These are phyloP conservation scores for Lemur catta DNA, from an alignment of 2,797 vertebrate species.

Conservation along the genomic window DNA sequence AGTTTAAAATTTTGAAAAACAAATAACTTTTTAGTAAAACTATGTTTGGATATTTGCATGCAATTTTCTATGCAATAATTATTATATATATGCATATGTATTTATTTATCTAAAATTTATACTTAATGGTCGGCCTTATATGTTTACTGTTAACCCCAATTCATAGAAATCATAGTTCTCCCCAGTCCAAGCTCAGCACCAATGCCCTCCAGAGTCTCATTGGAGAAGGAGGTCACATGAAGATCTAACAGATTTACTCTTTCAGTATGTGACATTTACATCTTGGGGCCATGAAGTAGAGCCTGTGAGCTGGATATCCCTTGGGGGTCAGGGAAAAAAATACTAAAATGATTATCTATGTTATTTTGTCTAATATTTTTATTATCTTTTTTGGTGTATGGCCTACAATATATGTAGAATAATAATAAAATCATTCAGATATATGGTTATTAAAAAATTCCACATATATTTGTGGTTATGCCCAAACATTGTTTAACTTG, in stretches of 20 bases:
- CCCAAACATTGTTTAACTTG: neutral
- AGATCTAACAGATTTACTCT: neutral
- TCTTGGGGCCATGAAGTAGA: neutral
- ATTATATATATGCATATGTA: too few species aligned
- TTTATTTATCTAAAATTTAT: too few species aligned
- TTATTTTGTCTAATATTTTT: neutral
- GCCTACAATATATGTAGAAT: neutral
- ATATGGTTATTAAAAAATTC: neutral
- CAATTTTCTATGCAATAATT: too few species aligned
- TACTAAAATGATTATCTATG: neutral
- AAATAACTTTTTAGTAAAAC: too few species aligned
- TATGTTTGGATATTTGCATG: too few species aligned
- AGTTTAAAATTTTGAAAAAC: neutral
- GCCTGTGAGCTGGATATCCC: neutral
- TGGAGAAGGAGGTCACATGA: neutral
- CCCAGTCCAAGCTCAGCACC: neutral
- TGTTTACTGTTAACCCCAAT: too few species aligned
- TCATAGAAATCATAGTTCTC: neutral
- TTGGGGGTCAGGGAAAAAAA: neutral
- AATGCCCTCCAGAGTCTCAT: neutral
- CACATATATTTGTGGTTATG: neutral
- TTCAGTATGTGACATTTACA: neutral
- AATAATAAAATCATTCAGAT: neutral
- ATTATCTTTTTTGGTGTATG: neutral
- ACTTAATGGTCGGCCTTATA: too few species aligned